phyloP scores from a whole-genome alignment of 2,113 vertebrate genomes.

The Otocyon megalotis region DNA sequence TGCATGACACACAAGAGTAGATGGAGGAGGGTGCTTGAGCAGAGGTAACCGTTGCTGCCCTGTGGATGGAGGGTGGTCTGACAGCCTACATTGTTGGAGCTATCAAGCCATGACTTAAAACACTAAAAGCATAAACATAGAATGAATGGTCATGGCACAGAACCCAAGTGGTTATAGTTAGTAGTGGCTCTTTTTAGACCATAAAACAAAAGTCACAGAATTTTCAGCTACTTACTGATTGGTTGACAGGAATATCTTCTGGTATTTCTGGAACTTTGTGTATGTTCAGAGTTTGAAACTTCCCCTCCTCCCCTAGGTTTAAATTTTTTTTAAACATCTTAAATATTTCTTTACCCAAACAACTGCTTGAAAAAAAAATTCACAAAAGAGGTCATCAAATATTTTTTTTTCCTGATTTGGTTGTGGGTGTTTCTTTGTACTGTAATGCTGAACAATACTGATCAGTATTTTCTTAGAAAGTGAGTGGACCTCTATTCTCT shows the following conservation, averaged over 20 bases:
- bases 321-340: not conserved
- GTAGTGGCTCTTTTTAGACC: not conserved
- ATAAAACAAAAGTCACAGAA: not conserved
- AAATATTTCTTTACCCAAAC: conserved; percentile 23
- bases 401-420: not conserved
- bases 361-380: not conserved
- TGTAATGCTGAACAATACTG: not conserved
- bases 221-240: not conserved
- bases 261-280: not conserved
- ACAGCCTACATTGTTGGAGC: not conserved
- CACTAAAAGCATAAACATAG: not conserved
- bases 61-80: not conserved
- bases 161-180: not conserved
- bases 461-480: conserved; percentile 20
- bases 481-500: not conserved
- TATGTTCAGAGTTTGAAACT: not conserved
- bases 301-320: not conserved
- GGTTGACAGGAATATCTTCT: not conserved
- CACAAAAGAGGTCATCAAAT: not conserved
- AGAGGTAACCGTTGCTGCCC: not conserved
- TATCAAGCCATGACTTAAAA: not conserved
- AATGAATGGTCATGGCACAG: not conserved
- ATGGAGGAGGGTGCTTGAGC: not conserved
- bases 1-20: not conserved
- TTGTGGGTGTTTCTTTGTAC: not conserved